Evolutionary conservation across 2,888 invertebrate genomes (phyloP).

Genomic region (Eucriotettix oculatus): DNA sequence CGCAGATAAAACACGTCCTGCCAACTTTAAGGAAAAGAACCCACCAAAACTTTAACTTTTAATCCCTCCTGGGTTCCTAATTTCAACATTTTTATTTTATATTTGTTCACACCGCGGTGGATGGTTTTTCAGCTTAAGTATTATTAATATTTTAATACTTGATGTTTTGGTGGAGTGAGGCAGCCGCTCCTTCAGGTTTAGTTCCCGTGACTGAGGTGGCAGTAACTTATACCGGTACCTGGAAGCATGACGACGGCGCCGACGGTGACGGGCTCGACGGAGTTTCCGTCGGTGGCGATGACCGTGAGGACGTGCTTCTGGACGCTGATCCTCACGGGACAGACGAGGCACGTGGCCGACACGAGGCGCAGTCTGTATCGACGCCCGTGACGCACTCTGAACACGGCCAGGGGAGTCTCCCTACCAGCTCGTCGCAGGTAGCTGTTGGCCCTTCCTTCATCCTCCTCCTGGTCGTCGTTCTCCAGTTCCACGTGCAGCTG

Average conservation of each 20-base stretch:
- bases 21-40: too few species aligned
- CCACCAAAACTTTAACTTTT: too few species aligned
- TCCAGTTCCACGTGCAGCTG: neutral
- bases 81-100: too few species aligned
- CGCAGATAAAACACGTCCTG: too few species aligned
- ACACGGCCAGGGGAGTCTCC: conserved; percentile 17
- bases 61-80: too few species aligned
- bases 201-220: too few species aligned
- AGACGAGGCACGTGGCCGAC: conserved; percentile 21
- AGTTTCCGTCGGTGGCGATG: conserved; percentile 23
- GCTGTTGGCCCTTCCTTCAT: neutral
- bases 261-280: conserved; percentile 18
- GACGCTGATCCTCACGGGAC: conserved; percentile 22
- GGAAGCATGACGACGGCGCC: conserved; percentile 18
- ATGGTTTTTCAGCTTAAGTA: too few species aligned
- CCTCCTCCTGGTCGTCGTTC: conserved; percentile 11
- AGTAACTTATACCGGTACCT: too few species aligned
- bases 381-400: conserved; percentile 18
- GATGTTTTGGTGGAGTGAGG: too few species aligned
- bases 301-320: conserved; percentile 21
- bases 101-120: too few species aligned
- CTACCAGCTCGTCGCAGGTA: neutral
- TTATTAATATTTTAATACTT: too few species aligned
- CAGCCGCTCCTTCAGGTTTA: too few species aligned
- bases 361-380: conserved; percentile 25